Conservation (phyloP, 2,113 vertebrate species). For the Peromyscus californicus region DNA sequence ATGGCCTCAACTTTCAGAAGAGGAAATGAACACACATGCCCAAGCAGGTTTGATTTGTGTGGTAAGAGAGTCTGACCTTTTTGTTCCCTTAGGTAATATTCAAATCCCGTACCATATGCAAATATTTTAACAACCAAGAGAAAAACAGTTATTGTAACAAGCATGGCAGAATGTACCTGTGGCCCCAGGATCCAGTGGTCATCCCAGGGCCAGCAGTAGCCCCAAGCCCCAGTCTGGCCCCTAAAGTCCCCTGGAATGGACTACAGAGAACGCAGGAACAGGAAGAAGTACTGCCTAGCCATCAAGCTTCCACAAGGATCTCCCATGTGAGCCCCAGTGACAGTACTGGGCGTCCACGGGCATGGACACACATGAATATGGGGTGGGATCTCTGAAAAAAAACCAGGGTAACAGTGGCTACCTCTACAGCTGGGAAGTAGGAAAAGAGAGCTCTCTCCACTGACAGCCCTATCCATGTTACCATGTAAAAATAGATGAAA, state of each 20-base stretch:
- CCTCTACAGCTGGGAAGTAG: not conserved
- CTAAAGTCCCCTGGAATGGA: not conserved
- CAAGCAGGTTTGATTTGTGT: not conserved
- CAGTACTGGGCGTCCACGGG: not conserved
- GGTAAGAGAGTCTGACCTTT: not conserved
- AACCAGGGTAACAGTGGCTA: not conserved
- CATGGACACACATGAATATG: not conserved
- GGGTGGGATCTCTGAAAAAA: no score
- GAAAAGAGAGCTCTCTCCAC: not conserved
- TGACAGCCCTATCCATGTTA: not conserved
- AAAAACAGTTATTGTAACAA: not conserved
- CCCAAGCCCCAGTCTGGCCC: not conserved
- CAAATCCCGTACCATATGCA: not conserved
- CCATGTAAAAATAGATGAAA: not conserved
- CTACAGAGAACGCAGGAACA: not conserved
- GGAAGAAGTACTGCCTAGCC: no score
- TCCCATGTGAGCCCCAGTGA: not conserved
- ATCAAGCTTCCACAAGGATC: not conserved
- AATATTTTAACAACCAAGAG: not conserved
- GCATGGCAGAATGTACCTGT: not conserved
- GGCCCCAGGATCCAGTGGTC: not conserved
- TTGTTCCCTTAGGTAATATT: not conserved
- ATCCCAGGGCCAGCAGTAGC: not conserved
- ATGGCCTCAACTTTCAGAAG: not conserved
- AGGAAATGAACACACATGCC: not conserved